A percentile compares a stretch with the other conserved stretches of the same genome.
Evolutionary conservation across 2,113 vertebrate genomes (phyloP).

Genomic region (Dromas ardeola): DNA sequence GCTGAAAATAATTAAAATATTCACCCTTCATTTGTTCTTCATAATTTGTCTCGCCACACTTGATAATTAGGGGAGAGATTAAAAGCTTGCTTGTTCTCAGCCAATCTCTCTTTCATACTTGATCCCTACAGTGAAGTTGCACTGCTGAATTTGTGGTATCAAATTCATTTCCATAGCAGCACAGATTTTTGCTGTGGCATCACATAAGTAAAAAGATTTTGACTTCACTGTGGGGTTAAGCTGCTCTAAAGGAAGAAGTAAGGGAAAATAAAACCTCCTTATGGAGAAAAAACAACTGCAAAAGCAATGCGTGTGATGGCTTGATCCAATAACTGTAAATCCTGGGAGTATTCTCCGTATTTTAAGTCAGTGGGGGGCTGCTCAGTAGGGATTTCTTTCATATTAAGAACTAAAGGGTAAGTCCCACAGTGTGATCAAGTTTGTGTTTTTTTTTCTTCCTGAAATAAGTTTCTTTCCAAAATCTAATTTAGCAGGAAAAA

Average conservation of each 20-base stretch:
- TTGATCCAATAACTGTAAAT: background rate
- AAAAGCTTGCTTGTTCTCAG: constrained; percentile 39
- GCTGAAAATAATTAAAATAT: constrained; percentile 33
- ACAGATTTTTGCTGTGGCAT: constrained; percentile 1
- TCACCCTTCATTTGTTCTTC: constrained; percentile 50
- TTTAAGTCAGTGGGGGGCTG: background rate
- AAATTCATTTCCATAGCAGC: constrained; percentile 29
- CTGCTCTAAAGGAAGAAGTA: background rate
- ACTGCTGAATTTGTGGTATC: background rate
- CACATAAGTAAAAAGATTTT: background rate
- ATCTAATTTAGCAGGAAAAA: background rate
- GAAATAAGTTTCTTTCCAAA: background rate
- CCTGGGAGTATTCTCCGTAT: background rate
- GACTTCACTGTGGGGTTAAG: constrained; percentile 28
- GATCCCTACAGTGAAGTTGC: constrained; percentile 25
- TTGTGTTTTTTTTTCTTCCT: background rate
- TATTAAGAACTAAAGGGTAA: background rate
- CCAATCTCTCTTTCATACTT: constrained; percentile 19
- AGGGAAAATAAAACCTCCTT: background rate
- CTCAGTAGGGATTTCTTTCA: background rate
- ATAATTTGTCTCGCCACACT: constrained; percentile 10
- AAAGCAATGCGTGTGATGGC: background rate
- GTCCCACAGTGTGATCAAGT: background rate
- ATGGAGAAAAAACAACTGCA: background rate
- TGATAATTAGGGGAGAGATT: constrained; percentile 39